A percentile compares a stretch with the other conserved stretches of the same genome.
phyloP scores from a whole-genome alignment of 92 coral and sea anemone species.

The Galaxea fascicularis region DNA sequence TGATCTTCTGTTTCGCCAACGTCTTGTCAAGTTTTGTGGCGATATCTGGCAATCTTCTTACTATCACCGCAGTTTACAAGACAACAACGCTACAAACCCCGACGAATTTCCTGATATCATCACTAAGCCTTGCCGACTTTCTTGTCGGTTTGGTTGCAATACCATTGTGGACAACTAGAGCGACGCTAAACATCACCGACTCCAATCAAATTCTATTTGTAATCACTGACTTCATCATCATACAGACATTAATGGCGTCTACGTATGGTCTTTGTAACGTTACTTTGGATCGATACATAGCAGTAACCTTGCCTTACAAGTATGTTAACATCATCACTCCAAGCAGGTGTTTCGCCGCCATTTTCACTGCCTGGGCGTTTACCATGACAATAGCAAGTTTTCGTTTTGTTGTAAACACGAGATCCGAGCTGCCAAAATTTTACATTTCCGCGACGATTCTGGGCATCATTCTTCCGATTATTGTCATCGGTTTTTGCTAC shows the following conservation, averaged over 20 bases:
- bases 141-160: slow-evolving; percentile 48
- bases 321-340: slow-evolving; percentile 39
- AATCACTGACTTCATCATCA: slow-evolving; percentile 30
- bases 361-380: slow-evolving; percentile 52
- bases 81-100: slow-evolving; percentile 49
- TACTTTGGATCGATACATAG: slow-evolving; percentile 53
- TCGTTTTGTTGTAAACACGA: slow-evolving; percentile 27
- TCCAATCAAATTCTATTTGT: slow-evolving; percentile 29
- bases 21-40: slow-evolving; percentile 30
- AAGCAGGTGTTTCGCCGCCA: slow-evolving; percentile 33
- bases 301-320: slow-evolving; percentile 37
- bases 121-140: slow-evolving; percentile 56
- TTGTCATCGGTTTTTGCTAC: slow-evolving; percentile 51
- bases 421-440: slow-evolving; percentile 51
- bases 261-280: slow-evolving; percentile 58
- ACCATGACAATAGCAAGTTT: slow-evolving; percentile 46
- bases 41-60: slow-evolving; percentile 55
- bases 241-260: slow-evolving; percentile 56
- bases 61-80: slow-evolving; percentile 38
- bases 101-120: slow-evolving; percentile 49
- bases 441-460: slow-evolving; percentile 41
- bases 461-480: slow-evolving; percentile 53
- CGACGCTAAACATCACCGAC: slow-evolving; percentile 33
- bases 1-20: slow-evolving; percentile 19
- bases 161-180: slow-evolving; percentile 53